Conservation (phyloP, 1,140 invertebrate genomes). For the Fopius arisanus region DNA sequence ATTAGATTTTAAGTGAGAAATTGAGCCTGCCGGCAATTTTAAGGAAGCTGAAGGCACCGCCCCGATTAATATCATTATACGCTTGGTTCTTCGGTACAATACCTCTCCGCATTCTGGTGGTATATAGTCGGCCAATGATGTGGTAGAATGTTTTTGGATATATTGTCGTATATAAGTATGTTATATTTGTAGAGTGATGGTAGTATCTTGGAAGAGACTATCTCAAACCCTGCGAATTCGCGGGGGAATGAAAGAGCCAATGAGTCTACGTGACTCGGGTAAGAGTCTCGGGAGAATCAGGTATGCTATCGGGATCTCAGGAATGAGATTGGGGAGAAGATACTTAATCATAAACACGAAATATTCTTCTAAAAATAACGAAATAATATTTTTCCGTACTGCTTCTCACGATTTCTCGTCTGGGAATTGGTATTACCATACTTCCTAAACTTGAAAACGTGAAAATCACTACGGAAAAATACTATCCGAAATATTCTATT, state of each 20-base stretch:
- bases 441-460: too few species aligned
- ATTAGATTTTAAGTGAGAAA: conserved; percentile 66
- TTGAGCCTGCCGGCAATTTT: conserved; percentile 65
- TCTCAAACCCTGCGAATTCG: background rate
- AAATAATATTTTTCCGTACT: too few species aligned
- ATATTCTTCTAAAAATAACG: background rate
- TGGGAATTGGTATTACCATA: too few species aligned
- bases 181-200: background rate
- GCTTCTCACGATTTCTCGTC: too few species aligned
- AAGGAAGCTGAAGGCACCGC: conserved; percentile 62
- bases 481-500: too few species aligned
- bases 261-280: background rate
- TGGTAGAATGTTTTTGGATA: background rate
- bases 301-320: background rate
- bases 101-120: conserved; percentile 2
- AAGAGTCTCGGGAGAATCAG: background rate
- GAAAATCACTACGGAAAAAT: too few species aligned
- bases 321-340: background rate
- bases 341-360: background rate
- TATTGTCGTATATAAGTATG: background rate
- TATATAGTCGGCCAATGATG: background rate
- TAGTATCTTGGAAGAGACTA: background rate
- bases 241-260: background rate
- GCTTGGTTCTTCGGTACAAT: conserved; percentile 41
- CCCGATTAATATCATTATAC: conserved; percentile 64